Percentiles rank a stretch among this genome's conserved stretches.
phyloP scores from a whole-genome alignment of 2,797 vertebrate genomes.

The Lates japonicus region DNA sequence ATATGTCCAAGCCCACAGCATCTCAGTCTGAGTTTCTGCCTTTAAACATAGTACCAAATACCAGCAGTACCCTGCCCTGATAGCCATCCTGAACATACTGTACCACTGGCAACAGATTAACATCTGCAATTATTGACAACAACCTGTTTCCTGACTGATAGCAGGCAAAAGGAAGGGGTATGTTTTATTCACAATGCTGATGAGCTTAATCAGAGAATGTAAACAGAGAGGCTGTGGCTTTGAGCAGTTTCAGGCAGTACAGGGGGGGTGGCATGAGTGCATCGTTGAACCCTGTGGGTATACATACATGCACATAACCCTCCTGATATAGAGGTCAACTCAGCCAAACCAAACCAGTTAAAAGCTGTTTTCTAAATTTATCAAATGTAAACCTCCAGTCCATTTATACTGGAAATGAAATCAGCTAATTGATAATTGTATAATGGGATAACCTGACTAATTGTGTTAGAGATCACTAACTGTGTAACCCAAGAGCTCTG shows the following conservation, averaged over 20 bases:
- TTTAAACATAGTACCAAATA: not conserved
- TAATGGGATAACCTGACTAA: constrained; percentile 34
- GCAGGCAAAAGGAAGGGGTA: constrained; percentile 41
- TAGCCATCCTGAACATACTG: constrained; percentile 48
- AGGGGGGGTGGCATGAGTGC: constrained; percentile 5
- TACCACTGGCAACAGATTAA: constrained; percentile 47
- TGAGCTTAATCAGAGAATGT: constrained; percentile 45
- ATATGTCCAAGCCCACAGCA: constrained; percentile 1
- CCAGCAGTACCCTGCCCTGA: constrained; percentile 21
- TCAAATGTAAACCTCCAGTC: constrained; percentile 25
- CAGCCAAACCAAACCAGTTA: not conserved
- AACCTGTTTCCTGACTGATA: constrained; percentile 63
- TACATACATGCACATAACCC: not conserved
- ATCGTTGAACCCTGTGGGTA: constrained; percentile 32
- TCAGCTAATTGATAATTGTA: not conserved
- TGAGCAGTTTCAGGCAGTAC: constrained; percentile 19
- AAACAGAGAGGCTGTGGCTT: constrained; percentile 21
- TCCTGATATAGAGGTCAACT: constrained; percentile 21
- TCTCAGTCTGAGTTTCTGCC: not conserved
- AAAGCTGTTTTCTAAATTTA: constrained; percentile 23
- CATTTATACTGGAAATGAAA: constrained; percentile 40
- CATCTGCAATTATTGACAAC: constrained; percentile 56
- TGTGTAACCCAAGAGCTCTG: constrained; percentile 22
- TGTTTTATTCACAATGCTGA: constrained; percentile 44
- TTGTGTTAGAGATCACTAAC: constrained; percentile 29